Evolutionary conservation across 1,140 invertebrate species (phyloP), one percentile per base, ranked within the genome.

Genomic region (Euwallacea similis): DNA sequence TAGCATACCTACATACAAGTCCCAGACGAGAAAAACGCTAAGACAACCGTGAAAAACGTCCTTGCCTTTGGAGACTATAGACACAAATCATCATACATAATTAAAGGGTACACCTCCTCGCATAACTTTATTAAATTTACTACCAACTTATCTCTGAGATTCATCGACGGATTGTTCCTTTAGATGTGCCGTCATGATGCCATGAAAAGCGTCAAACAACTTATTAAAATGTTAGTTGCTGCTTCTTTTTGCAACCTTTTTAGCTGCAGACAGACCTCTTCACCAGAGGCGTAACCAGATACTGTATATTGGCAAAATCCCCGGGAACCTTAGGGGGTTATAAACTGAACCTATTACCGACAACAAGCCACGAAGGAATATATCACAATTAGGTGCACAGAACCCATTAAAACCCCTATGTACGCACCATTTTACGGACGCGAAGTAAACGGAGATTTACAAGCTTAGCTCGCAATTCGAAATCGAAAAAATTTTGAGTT

Each of bases 121-220:
- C 63, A 42, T 54, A 54, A 42, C 63, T 65, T 65, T 53, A 65
- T 65, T 65, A 65, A 65, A 44, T 65, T 65, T 42, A 65, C 50
- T 54, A 10, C 11, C 15, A 33, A 53, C 16, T 50, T 53, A 54
- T 55, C 46, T 33, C 46, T 9, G 16, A 42, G 6, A 65, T 41
- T 50, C 63, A 65, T 65, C 63, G 33, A 41, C 0, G 63, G 42
- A 65, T 65, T 65, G 50, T 65, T 65, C 21, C 16, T 56, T 65
- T 15, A 67, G 56, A 67, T 59, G 56, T 67, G 56, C 66, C 66
- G 66, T 67, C 55, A 56, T 33, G 42, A 56, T 66, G 50, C 56
- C 64, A 15, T 55, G 21, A 42, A 67, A 67, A 67, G 55, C 66
- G 56, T 67, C 66, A 67, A 67, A 67, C 66, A 67, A 67, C 66